Evolutionary conservation across 2,113 vertebrate species (phyloP).

Genomic region (Colaptes auratus): DNA sequence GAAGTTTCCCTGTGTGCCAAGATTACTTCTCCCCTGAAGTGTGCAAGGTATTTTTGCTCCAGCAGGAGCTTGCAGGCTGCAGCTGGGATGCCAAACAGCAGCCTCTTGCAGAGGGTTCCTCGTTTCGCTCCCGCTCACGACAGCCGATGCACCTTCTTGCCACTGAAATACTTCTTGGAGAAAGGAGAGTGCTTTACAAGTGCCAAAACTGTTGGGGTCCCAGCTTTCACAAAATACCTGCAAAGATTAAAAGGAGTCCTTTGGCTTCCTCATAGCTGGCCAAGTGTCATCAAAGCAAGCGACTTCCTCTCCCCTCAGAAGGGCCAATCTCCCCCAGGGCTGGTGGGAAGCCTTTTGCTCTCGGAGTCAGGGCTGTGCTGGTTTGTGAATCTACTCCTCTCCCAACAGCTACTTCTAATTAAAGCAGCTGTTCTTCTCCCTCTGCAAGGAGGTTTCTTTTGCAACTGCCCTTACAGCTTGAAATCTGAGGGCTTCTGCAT

Average conservation of each 20-base stretch:
- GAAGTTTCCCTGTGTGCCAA: neutral
- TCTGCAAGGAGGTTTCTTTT: neutral
- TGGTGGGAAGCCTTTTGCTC: fast-evolving
- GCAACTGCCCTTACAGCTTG: neutral
- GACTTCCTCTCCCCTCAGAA: neutral
- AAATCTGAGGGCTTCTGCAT: neutral
- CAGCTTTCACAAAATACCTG: slow-evolving; percentile 88
- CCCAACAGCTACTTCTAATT: slow-evolving; percentile 24
- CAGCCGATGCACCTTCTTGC: slow-evolving; percentile 77
- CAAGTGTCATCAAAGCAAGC: neutral
- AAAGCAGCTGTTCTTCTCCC: neutral
- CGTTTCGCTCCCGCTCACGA: neutral
- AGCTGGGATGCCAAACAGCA: neutral
- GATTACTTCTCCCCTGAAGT: neutral
- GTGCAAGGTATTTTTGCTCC: neutral
- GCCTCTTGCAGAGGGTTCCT: neutral
- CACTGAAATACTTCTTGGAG: slow-evolving; percentile 80
- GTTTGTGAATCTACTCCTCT: neutral
- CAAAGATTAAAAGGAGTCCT: slow-evolving; percentile 18
- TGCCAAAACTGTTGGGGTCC: slow-evolving; percentile 85
- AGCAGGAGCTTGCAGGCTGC: neutral
- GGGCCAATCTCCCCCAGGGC: neutral
- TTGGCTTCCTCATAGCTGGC: neutral
- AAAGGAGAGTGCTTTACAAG: slow-evolving; percentile 83
- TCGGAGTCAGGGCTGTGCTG: neutral